phyloP scores from a whole-genome alignment of 2,888 invertebrate species.

The Baccha elongata region DNA sequence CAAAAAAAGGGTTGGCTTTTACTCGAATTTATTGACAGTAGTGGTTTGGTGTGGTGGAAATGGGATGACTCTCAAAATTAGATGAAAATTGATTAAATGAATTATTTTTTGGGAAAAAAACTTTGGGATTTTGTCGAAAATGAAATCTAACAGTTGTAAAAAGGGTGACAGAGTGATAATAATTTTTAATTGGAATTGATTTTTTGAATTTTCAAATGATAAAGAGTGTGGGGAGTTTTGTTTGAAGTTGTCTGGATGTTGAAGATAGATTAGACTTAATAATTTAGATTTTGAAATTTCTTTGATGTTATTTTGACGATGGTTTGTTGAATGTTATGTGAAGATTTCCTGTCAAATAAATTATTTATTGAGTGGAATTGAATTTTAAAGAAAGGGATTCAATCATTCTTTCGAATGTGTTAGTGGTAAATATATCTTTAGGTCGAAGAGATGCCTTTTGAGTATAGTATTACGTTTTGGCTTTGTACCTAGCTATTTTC shows the following conservation, averaged over 20 bases:
- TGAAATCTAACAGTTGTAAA: not conserved
- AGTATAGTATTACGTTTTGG: too few species aligned
- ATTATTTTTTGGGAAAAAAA: constrained; percentile 48
- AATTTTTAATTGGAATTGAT: constrained; percentile 58
- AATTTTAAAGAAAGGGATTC: too few species aligned
- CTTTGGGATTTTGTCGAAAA: constrained; percentile 11
- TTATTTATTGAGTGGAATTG: not conserved
- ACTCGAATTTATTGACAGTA: constrained; percentile 13
- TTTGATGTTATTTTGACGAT: constrained; percentile 2
- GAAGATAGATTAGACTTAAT: not conserved
- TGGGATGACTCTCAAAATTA: constrained; percentile 54
- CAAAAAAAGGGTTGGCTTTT: constrained; percentile 27
- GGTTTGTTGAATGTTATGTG: not conserved
- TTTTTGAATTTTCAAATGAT: constrained; percentile 29
- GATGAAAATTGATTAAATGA: constrained; percentile 66
- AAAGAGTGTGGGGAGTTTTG: not conserved
- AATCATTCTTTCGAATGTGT: too few species aligned
- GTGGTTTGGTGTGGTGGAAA: not conserved
- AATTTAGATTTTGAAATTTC: not conserved
- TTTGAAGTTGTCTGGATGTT: not conserved
- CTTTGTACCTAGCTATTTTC: too few species aligned
- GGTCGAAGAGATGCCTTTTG: too few species aligned
- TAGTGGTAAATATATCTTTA: too few species aligned
- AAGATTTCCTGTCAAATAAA: not conserved
- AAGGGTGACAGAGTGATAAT: not conserved